phyloP scores from a whole-genome alignment of 2,797 vertebrate species.

The Girardinus metallicus region DNA sequence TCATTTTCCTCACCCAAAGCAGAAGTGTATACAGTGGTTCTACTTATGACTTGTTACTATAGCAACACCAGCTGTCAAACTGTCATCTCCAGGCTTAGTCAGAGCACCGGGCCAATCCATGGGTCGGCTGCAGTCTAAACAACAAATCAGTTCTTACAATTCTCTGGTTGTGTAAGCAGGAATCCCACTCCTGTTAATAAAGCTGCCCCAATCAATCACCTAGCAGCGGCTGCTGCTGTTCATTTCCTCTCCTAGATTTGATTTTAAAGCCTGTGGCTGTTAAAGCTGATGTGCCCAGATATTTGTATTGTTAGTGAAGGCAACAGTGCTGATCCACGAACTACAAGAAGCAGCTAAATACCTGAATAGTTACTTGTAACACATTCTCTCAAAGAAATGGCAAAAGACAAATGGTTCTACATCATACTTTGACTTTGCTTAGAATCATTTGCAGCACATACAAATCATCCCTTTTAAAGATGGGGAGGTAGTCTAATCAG shows the following conservation, averaged over 20 bases:
- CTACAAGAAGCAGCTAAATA: conserved; percentile 8
- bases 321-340: conserved; percentile 3
- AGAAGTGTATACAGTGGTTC: conserved; percentile 22
- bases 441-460: background rate
- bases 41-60: conserved; percentile 65
- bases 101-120: conserved; percentile 25
- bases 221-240: conserved; percentile 3
- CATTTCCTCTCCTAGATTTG: conserved; percentile 12
- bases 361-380: background rate
- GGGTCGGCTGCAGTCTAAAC: conserved; percentile 21
- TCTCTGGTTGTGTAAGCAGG: conserved; percentile 14
- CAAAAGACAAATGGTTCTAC: background rate
- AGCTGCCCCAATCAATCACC: conserved; percentile 27
- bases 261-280: conserved; percentile 30
- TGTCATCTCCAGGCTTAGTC: conserved; percentile 46
- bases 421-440: background rate
- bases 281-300: conserved; percentile 22
- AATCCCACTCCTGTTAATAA: conserved; percentile 19
- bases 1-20: conserved; percentile 39
- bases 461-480: background rate
- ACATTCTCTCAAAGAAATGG: background rate
- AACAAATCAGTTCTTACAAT: conserved; percentile 26
- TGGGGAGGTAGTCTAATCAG: background rate
- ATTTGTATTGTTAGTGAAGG: conserved; percentile 15
- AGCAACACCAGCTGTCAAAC: conserved; percentile 48